Base-by-base conservation (phyloP, 2,113 vertebrate species). In the Phrynocephalus versicolor region DNA sequence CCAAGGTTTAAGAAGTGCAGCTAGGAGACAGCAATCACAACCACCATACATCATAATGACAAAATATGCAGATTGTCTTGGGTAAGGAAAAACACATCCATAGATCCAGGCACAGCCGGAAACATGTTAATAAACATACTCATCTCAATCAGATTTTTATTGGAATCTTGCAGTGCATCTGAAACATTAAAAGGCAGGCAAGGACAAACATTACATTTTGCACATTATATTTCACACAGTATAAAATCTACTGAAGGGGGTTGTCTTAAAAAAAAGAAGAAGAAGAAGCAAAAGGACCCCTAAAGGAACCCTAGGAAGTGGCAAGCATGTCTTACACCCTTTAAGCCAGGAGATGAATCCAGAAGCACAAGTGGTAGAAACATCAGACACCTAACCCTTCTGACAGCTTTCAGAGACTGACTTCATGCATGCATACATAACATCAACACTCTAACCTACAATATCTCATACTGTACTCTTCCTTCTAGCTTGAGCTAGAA, bases 11-110 rank as follows among this genome's bases (percentile, higher is more conserved):
- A 83, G 92, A 91, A 94, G 87, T 89, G 92, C 82, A 95, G 90
- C 87, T 88, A 91, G 89, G 86, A 94, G 92, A 93, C 90, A 95
- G 92, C 88, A 89, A 91, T 93, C 73, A 62, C 55, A 86, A 93
- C 90, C 89, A 91, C 85, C 92, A 83, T 86, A 87, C 92, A 91
- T 81, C 82, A 88, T 67, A 94, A 90, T 91, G 90, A 90, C 92
- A 93, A 93, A 94, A 94, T 91, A 91, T 85, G 84, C 90, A 95
- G 84, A 92, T 88, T 82, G 75, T 86, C 0, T 12, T 67, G 45
- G 72, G 90, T 9, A 86, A 58, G 57, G 84, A 88, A 84, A 91
- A 76, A 57, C 78, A 90, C 91, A 85, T 89, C 84, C 91, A 86
- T 23, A 51, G 84, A 39, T 89, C 89, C 91, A 90, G 75, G 71